Conservation (phyloP, 1,140 invertebrate species). For the Phymorhynchus buccinoides region DNA sequence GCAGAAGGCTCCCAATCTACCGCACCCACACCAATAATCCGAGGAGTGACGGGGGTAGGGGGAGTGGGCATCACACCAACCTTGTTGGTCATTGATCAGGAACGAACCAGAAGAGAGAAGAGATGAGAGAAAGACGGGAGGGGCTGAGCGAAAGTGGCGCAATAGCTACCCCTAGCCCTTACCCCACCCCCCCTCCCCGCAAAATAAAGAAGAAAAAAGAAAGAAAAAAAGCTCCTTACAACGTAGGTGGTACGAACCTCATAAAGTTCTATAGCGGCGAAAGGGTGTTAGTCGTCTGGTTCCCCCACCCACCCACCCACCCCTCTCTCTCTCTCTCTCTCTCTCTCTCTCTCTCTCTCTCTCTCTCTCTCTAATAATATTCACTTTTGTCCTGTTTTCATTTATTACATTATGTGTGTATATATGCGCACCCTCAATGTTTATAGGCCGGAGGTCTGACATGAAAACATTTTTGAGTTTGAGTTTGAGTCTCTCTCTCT, state of each 20-base stretch:
- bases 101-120: not conserved
- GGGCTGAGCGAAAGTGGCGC: not conserved
- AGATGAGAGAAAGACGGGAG: not conserved
- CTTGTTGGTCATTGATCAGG: not conserved
- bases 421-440: no score
- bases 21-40: not conserved
- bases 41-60: not conserved
- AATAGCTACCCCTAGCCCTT: no score
- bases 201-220: not conserved
- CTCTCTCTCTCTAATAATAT: no score
- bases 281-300: not conserved
- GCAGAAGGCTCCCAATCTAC: not conserved
- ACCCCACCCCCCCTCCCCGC: no score
- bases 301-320: not conserved
- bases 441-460: no score
- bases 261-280: constrained; percentile 4
- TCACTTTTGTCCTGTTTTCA: no score
- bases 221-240: not conserved
- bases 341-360: no score
- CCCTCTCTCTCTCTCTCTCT: not conserved
- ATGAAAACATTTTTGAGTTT: no score
- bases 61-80: not conserved
- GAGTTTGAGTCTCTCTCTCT: no score
- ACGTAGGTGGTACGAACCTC: not conserved
- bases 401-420: no score